Evolutionary conservation across 2,113 vertebrate species (phyloP).

Genomic region (Loxodonta africana): DNA sequence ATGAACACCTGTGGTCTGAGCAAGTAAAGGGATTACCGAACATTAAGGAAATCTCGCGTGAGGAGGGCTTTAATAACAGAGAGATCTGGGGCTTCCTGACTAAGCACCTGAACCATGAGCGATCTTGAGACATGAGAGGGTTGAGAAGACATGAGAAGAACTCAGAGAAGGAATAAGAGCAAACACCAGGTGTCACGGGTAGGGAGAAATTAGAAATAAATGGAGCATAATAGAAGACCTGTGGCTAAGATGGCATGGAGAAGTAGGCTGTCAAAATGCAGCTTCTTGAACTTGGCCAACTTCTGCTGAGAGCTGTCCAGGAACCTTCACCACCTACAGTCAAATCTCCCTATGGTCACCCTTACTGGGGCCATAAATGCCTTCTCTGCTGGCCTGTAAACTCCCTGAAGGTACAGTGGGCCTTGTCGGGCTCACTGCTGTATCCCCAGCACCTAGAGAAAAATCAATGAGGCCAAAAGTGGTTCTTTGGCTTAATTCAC

Average conservation of each 20-base stretch:
- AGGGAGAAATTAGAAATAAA: not conserved
- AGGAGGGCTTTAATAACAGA: constrained; percentile 40
- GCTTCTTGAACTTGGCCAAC: not conserved
- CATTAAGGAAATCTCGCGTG: not conserved
- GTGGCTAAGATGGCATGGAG: not conserved
- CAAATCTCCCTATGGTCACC: not conserved
- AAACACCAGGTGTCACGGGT: not conserved
- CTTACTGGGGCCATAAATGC: not conserved
- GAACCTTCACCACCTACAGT: not conserved
- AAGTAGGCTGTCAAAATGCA: not conserved
- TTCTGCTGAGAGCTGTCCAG: not conserved
- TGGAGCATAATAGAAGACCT: not conserved
- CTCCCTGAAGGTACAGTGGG: too few relatives aligned
- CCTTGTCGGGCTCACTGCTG: not conserved
- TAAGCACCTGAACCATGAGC: not conserved
- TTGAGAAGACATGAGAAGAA: not conserved
- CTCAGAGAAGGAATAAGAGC: not conserved
- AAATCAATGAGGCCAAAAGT: not conserved
- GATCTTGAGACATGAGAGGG: not conserved
- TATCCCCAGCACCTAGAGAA: not conserved
- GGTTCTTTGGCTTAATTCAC: not conserved
- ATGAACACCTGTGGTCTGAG: not conserved
- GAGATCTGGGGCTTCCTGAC: not conserved
- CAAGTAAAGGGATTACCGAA: not conserved
- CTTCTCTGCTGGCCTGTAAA: not conserved